Evolutionary conservation across 64 coral and sea anemone genomes (phyloP), one percentile per base, ranked within the genome.

Genomic region (Pocillopora damicornis): DNA sequence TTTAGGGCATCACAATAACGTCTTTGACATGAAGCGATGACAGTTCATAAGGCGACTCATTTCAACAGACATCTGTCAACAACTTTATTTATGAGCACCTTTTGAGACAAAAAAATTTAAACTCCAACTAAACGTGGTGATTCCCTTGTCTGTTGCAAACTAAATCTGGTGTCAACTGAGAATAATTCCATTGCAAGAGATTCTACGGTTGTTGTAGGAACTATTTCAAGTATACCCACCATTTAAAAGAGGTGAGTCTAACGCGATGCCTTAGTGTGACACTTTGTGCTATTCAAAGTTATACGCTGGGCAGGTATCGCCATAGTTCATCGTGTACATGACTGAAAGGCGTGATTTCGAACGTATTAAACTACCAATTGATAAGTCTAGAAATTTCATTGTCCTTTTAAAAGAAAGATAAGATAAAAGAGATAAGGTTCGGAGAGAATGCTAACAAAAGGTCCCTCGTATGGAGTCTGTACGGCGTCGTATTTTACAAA

Each of bases 51-150:
- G 67, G 65, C n/a, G 36, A 85, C 65, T 37, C 30, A 67, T 67
- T 83, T 83, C 61, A 85, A 72, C 65, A 65, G 64, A 67, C 15
- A 83, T 83, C 80, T 83, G 80, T 83, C 80, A 83, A 65, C 61
- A 68, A 72, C 35, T 0, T 56, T 16, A 73, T 30, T 72, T 72
- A 72, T 58, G 17, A 20, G 37, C 11, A 51, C 18, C 65, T 37
- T 45, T 12, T 7, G 11, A 20, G 9, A 72, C 10, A 14, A 51
- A 51, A 30, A 51, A 51, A 51, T 51, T 51, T 51, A 51, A 2
- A 2, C 42, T 51, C 42, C 42, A 51, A 51, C 42, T 51, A 7
- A 51, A 51, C 42, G 64, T 9, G 65, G 81, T 85, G 81, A 85
- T 85, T 85, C 81, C 81, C 81, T 72, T 30, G 17, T 85, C 81